Percentiles rank a stretch among this genome's conserved stretches.
These are phyloP conservation scores for Sturnira hondurensis DNA, from an alignment of 2,113 vertebrate species.

Conservation along the genomic window DNA sequence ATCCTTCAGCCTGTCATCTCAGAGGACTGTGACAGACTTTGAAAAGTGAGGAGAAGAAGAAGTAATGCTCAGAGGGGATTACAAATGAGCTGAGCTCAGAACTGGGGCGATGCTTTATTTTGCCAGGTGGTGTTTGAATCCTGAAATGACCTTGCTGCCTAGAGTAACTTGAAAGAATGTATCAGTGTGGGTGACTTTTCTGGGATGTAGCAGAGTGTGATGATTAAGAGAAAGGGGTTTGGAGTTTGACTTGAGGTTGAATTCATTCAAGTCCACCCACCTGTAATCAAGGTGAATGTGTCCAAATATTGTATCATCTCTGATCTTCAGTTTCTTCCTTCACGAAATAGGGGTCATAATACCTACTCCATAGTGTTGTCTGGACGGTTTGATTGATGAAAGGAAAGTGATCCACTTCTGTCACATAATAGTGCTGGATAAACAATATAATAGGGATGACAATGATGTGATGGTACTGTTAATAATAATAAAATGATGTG, in stretches of 20 bases:
- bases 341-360: not conserved
- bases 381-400: not conserved
- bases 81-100: not conserved
- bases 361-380: not conserved
- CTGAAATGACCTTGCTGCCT: not conserved
- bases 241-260: not conserved
- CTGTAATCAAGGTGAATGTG: not conserved
- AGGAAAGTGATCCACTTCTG: not conserved
- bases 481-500: not conserved
- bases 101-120: not conserved
- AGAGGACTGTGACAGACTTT: not conserved
- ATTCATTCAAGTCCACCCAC: not conserved
- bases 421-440: not conserved
- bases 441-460: not conserved
- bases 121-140: not conserved
- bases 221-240: not conserved
- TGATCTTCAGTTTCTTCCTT: not conserved
- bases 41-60: not conserved
- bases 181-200: not conserved
- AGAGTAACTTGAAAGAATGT: not conserved
- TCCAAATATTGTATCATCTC: not conserved
- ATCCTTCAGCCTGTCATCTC: not conserved
- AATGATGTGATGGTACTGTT: not conserved
- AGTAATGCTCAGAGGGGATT: not conserved
- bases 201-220: not conserved